Evolutionary conservation across 2,888 invertebrate species (phyloP).

Genomic region (Fragum sueziense): DNA sequence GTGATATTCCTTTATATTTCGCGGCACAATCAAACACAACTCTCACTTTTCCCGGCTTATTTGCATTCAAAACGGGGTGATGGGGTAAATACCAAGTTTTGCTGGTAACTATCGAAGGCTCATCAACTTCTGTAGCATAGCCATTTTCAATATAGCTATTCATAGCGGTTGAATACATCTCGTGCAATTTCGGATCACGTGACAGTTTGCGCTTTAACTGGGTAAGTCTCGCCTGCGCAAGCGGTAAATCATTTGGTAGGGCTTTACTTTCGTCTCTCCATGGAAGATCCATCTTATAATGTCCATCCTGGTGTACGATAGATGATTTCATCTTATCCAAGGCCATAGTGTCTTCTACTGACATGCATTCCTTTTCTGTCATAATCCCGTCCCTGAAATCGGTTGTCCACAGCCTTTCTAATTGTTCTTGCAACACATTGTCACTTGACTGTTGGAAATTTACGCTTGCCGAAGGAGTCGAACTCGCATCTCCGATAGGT

Average conservation of each 20-base stretch:
- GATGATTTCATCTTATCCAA: conserved; percentile 26
- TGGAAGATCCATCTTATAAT: conserved; percentile 35
- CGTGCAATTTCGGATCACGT: conserved; percentile 9
- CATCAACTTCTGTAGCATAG: conserved; percentile 30
- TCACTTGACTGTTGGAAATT: no score
- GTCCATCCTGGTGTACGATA: conserved; percentile 18
- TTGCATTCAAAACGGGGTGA: conserved; percentile 46
- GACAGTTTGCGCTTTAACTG: conserved; percentile 32
- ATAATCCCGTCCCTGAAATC: conserved; percentile 30
- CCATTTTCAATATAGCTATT: conserved; percentile 36
- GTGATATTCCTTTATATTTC: conserved; percentile 44
- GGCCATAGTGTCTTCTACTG: conserved; percentile 22
- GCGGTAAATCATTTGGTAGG: conserved; percentile 28
- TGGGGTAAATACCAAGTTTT: conserved; percentile 52
- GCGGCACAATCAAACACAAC: conserved; percentile 54
- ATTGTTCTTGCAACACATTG: conserved; percentile 28
- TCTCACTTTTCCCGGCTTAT: conserved; percentile 42
- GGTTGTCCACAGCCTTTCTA: conserved; percentile 28
- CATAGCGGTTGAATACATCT: conserved; percentile 5
- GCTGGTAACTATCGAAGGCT: background rate
- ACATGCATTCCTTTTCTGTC: no score
- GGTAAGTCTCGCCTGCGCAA: conserved; percentile 21
- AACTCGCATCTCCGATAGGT: background rate
- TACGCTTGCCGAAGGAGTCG: background rate
- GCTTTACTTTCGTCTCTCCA: background rate